Evolutionary conservation across 1,140 invertebrate genomes (phyloP).

Genomic region (Cardiocondyla obscurior): DNA sequence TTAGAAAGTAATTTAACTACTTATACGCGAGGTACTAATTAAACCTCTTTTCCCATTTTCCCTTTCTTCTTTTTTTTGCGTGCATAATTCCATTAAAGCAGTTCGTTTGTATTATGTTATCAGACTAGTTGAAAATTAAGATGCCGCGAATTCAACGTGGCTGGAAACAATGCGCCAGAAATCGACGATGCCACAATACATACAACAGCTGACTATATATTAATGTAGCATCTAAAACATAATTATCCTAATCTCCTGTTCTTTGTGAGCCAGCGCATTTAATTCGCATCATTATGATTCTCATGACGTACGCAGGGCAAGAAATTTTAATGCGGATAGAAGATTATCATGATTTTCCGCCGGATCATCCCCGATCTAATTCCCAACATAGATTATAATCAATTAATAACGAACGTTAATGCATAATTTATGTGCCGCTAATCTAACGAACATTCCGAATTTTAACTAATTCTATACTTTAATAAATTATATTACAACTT

Average conservation of each 20-base stretch:
- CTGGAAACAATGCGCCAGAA: conserved; percentile 18
- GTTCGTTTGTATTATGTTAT: conserved; percentile 4
- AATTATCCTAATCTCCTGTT: conserved; percentile 18
- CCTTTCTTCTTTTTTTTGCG: conserved; percentile 11
- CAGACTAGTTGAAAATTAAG: conserved; percentile 27
- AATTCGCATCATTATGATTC: conserved; percentile 7
- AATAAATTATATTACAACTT: conserved; percentile 31
- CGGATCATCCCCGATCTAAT: conserved; percentile 19
- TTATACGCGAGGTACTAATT: conserved; percentile 21
- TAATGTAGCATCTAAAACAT: not conserved
- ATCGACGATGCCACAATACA: not conserved
- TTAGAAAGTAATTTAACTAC: conserved; percentile 48
- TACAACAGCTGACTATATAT: not conserved
- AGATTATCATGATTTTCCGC: conserved; percentile 32
- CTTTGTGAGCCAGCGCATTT: conserved; percentile 19
- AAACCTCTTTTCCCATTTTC: conserved; percentile 30
- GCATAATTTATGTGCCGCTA: conserved; percentile 28
- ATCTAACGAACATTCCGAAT: conserved; percentile 17
- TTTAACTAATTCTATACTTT: not conserved
- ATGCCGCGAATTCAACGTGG: not conserved
- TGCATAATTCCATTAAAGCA: conserved; percentile 16
- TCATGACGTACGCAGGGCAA: not conserved
- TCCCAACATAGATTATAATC: not conserved
- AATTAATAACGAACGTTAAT: conserved; percentile 18
- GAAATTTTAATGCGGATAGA: conserved; percentile 11